phyloP scores from a whole-genome alignment of 1,140 invertebrate species.

The Nymphalis io region DNA sequence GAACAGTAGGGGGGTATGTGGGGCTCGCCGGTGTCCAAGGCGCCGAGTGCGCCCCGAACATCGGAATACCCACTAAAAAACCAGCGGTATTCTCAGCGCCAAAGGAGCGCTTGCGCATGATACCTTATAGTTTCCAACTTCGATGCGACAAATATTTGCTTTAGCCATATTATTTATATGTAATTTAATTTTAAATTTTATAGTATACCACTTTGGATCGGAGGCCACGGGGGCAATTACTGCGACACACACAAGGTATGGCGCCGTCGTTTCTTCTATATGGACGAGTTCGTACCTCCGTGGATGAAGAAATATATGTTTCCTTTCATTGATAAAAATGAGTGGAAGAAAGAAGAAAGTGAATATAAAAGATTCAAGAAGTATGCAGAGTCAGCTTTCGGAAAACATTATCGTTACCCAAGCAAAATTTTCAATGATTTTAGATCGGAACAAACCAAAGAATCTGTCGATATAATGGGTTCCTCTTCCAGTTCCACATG shows the following conservation, averaged over 20 bases:
- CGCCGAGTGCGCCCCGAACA: too few relatives aligned
- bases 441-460: constrained; percentile 46
- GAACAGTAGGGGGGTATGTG: too few relatives aligned
- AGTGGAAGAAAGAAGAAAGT: constrained; percentile 57
- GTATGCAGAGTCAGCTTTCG: constrained; percentile 55
- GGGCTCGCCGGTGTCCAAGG: too few relatives aligned
- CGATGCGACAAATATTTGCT: constrained; percentile 5
- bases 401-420: constrained; percentile 57
- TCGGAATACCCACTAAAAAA: too few relatives aligned
- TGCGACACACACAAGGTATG: constrained; percentile 59
- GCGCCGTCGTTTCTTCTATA: constrained; percentile 59
- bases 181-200: constrained; percentile 15
- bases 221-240: constrained; percentile 52
- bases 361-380: constrained; percentile 59
- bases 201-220: constrained; percentile 59
- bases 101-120: too few relatives aligned
- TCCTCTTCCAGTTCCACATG: not conserved
- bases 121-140: too few relatives aligned
- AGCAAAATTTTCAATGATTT: constrained; percentile 50
- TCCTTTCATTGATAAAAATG: constrained; percentile 50
- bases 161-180: not conserved
- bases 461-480: constrained; percentile 44
- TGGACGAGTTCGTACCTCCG: constrained; percentile 61
- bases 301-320: constrained; percentile 51
- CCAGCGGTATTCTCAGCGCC: too few relatives aligned